Evolutionary conservation across 1,140 invertebrate species (phyloP), one percentile per base, ranked within the genome.

Genomic region (Temnothorax nylanderi): DNA sequence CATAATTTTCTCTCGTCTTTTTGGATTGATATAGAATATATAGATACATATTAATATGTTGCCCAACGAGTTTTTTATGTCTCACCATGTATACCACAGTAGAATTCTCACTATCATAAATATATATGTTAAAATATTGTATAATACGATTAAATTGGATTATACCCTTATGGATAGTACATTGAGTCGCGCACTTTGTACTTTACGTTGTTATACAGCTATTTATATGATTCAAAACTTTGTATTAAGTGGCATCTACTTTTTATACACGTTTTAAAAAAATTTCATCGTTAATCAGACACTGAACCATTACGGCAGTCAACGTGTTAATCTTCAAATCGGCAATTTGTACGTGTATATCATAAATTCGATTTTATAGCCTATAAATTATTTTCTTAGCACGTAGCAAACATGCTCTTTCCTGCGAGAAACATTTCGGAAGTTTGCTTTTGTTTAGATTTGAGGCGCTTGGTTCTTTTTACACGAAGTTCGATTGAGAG

Each of bases 401-500:
- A 13, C 18, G 10, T 41, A n/a, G 10, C 37, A n/a, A 21, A 72
- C 1, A 2, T n/a, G 32, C 16, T 18, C 3, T 37, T 47, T 37
- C 1, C 2, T 13, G 13, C 7, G 18, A 18, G 2, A 7, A 41
- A 54, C 65, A 37, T 18, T 41, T 71, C 32, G 13, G 0, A 69
- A 69, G 13, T 71, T 81, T 32, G 1, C 21, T 81, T 80, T 37
- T 47, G 11, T 64, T 65, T 51, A 51, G 26, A 44, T 78, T 77
- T 21, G 8, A 41, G n/a, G 5, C n/a, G 32, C 2, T 54, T 41
- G 62, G 6, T 69, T 81, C 18, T 54, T 65, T 54, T 54, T 69
- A 80, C 34, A 3, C 21, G 13, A 71, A 41, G 37, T 54, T 69
- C 7, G 34, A 32, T 44, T 34, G 34, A 64, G 13, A 65, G 11